Base-by-base conservation (phyloP, 2,888 invertebrate genomes). In the Drosophila picticornis region DNA sequence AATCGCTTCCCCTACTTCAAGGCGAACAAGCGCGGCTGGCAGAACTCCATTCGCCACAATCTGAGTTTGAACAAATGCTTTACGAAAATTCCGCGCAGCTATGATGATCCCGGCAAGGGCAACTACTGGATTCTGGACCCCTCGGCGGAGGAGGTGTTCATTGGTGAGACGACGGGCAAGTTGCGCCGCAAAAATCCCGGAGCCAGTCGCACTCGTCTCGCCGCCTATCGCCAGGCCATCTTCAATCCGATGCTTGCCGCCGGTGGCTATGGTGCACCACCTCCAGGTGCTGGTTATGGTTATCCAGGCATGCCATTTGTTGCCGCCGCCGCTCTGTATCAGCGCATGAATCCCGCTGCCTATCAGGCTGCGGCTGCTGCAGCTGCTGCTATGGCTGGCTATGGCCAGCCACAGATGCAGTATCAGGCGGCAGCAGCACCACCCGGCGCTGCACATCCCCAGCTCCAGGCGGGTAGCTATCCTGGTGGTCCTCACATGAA, bases 71-170 rank as follows among this genome's bases (percentile, higher is more conserved):
- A 99, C 94, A 99, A 99, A 94, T 99, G 99, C 93, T 99, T 99
- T 93, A 97, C 99, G 34, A 99, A 99, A 94, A 97, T 98, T 46
- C 98, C 98, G 1, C 95, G 99, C 57, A 98, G 98, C 92, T 99
- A 99, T 94, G 99, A 99, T 94, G 99, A 99, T 93, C 99, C 99
- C 1, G 99, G 99, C 32, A 99, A 99, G 93, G 99, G 99, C 3
- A 99, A 99, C 94, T 99, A 99, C 94, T 99, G 99, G 99, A 99
- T 99, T 97, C 93, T 99, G 92, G 99, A 99, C 92, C 97, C 98
- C 31, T 97, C 97, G n/a, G 97, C 98, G 63, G 99, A 99, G 91
- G 99, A 99, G 90, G 99, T 99, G 19, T 99, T 99, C 93, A 99
- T 99, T 91, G 99, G 99, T 0, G 98, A 98, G 1, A 98, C 98